Evolutionary conservation across 2,797 vertebrate genomes (phyloP).

Genomic region (Lophotriccus pileatus): DNA sequence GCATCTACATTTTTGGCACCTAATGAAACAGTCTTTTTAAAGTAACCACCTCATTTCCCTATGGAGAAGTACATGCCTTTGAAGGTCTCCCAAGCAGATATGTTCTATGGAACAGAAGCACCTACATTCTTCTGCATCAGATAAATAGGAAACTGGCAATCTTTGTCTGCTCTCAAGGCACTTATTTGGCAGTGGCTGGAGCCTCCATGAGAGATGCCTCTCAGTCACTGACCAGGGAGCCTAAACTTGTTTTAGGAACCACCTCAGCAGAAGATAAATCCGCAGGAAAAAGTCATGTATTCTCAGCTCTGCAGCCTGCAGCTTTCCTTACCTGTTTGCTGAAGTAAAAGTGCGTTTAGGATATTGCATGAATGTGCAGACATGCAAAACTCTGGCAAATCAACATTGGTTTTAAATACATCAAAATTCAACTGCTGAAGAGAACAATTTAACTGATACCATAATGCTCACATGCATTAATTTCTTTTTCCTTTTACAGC

Average conservation of each 20-base stretch:
- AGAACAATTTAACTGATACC: background rate
- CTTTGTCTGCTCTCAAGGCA: background rate
- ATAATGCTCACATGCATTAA: background rate
- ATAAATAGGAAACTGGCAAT: background rate
- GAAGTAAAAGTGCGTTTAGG: background rate
- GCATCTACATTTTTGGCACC: constrained; percentile 1
- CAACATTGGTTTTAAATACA: background rate
- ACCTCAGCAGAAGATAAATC: background rate
- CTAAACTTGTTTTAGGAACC: background rate
- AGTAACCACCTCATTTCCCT: background rate
- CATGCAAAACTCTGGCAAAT: background rate
- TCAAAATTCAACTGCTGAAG: background rate
- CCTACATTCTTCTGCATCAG: background rate
- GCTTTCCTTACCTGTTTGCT: background rate
- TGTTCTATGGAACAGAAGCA: background rate
- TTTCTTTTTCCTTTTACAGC: background rate
- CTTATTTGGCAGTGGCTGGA: background rate
- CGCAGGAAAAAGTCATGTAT: background rate
- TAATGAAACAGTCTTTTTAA: constrained; percentile 13
- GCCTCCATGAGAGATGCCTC: background rate
- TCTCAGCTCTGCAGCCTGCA: background rate
- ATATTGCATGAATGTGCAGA: background rate
- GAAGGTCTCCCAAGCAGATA: background rate
- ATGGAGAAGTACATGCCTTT: background rate
- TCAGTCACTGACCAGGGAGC: background rate